Base-by-base conservation (phyloP, 2,113 vertebrate species). In the Lanius ludovicianus region DNA sequence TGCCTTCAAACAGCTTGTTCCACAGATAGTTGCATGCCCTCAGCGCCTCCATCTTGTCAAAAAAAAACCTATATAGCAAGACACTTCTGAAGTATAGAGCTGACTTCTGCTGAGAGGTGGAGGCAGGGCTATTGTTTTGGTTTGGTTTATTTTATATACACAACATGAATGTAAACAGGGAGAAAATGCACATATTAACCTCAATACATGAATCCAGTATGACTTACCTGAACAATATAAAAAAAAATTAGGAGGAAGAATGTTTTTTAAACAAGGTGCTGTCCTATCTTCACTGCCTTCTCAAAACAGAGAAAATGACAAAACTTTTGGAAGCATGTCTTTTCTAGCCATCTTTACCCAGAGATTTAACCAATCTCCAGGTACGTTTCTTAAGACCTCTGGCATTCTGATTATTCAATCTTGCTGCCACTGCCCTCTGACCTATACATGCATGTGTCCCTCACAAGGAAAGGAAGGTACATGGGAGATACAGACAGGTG, bases 401-500 rank as follows among this genome's bases (percentile, higher is more conserved):
- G 20, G 17, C 16, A 65, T 68, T 17, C 39, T 41, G 39, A 47
- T 53, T 64, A 42, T 67, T 60, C 39, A 33, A 13, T 14, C 7
- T 33, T 56, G 14, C 22, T 83, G 13, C 3, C 1, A 1, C 42
- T 82, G 44, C 2, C 13, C 22, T 37, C 44, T 78, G 33, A 13
- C 30, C 25, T 60, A 4, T 20, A 35, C 0, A 0, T 21, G 62
- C 12, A 57, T 15, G 6, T 46, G 35, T 60, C 11, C 17, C 52
- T 78, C 65, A 39, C 2, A 2, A 46, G 55, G 46, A 80, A 69
- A 71, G 8, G 60, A 37, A 44, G 12, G 5, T 20, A 14, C 18
- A 13, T 50, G 23, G 21, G 8, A 39, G 15, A 62, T 16, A 79
- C 24, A 27, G 11, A 60, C 1, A 3, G 57, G 49, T 46, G 19